Conservation (phyloP, 2,797 vertebrate species). For the Psittacula derbiana region DNA sequence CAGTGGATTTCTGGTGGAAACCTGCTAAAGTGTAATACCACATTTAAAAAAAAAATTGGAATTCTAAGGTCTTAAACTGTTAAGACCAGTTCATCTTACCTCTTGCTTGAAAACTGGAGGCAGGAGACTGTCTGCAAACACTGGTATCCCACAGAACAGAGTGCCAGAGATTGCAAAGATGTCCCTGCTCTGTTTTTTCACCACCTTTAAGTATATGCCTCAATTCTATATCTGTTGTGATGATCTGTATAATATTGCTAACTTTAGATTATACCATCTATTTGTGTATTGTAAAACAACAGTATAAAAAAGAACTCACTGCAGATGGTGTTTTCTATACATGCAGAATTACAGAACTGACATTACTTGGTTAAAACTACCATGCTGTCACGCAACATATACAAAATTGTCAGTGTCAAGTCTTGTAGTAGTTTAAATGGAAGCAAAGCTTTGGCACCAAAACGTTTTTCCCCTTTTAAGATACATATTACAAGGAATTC, state of each 20-base stretch:
- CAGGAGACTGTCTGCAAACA: not conserved
- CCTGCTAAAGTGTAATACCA: not conserved
- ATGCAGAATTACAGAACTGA: not conserved
- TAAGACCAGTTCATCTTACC: not conserved
- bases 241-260: not conserved
- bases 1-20: not conserved
- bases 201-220: not conserved
- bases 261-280: not conserved
- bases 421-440: not conserved
- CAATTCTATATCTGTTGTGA: not conserved
- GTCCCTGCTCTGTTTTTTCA: not conserved
- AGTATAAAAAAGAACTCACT: not conserved
- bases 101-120: not conserved
- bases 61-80: not conserved
- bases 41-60: not conserved
- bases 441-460: not conserved
- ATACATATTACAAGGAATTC: not conserved
- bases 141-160: not conserved
- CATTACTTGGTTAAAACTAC: not conserved
- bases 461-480: not conserved
- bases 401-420: not conserved
- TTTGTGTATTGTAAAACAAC: not conserved
- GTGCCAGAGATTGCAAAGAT: not conserved
- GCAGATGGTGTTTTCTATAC: not conserved
- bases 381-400: not conserved